These are phyloP conservation scores for Drosophila prostipennis DNA, from an alignment of 2,888 invertebrate species.

Conservation along the genomic window DNA sequence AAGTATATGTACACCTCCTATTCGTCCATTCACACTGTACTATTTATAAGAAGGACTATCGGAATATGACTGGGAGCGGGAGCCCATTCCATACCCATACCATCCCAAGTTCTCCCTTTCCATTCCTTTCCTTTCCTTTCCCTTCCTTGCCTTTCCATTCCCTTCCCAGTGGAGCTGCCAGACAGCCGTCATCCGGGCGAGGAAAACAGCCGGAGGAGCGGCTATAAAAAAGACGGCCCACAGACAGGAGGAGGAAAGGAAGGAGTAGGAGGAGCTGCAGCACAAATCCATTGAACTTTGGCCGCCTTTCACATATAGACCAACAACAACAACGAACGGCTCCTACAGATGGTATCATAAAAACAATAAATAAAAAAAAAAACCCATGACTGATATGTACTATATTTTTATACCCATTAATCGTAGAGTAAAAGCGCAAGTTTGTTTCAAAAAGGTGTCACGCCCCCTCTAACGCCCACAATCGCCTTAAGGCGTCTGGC, in stretches of 20 bases:
- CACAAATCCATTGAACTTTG: slow-evolving; percentile 73
- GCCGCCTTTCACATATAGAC: slow-evolving; percentile 56
- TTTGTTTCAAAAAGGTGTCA: too few relatives aligned
- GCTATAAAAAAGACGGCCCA: slow-evolving; percentile 68
- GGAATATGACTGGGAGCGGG: slow-evolving; percentile 1
- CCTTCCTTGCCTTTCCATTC: too few relatives aligned
- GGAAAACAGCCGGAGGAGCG: slow-evolving; percentile 40
- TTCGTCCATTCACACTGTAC: background rate
- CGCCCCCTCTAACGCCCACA: too few relatives aligned
- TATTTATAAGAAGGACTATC: background rate
- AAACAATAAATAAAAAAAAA: too few relatives aligned
- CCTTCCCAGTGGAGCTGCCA: slow-evolving; percentile 25
- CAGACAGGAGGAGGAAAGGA: slow-evolving; percentile 44
- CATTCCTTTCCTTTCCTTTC: too few relatives aligned
- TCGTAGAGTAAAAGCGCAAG: too few relatives aligned
- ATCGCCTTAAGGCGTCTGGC: too few relatives aligned
- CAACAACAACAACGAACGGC: slow-evolving; percentile 3
- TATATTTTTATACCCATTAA: too few relatives aligned
- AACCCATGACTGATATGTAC: too few relatives aligned
- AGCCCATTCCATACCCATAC: background rate
- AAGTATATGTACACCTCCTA: too few relatives aligned
- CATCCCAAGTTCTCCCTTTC: background rate
- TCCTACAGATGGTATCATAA: background rate
- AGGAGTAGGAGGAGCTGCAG: slow-evolving; percentile 14
- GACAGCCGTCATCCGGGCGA: slow-evolving; percentile 40